A percentile compares a stretch with the other conserved stretches of the same genome.
phyloP scores from a whole-genome alignment of 2,797 vertebrate genomes.

The Urophycis tenuis region DNA sequence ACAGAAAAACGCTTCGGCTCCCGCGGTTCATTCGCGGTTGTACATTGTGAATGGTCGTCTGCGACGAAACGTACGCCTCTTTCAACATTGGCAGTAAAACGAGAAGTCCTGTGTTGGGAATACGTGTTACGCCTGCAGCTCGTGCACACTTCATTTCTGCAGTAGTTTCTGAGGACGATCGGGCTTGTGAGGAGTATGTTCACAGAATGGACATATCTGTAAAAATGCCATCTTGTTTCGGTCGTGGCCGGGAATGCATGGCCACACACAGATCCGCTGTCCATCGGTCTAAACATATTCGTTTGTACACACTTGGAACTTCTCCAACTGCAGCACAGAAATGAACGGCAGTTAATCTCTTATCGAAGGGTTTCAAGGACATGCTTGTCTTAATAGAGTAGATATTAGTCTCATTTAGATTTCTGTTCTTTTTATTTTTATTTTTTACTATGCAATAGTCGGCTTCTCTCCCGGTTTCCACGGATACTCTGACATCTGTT shows the following conservation, averaged over 20 bases:
- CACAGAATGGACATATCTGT: not conserved
- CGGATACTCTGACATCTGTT: conserved; percentile 22
- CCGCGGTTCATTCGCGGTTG: conserved; percentile 30
- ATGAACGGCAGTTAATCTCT: not conserved
- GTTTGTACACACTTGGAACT: not conserved
- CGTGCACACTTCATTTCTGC: not conserved
- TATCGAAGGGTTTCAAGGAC: not conserved
- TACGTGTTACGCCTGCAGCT: not conserved
- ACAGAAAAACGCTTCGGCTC: conserved; percentile 13
- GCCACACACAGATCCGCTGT: not conserved
- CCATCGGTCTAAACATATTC: not conserved
- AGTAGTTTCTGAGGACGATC: not conserved
- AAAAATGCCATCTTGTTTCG: not conserved
- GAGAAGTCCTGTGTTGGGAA: not conserved
- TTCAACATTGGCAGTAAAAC: conserved; percentile 4
- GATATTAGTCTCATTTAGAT: not conserved
- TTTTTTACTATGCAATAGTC: conserved; percentile 63
- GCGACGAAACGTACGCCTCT: conserved; percentile 1
- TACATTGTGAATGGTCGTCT: conserved; percentile 25
- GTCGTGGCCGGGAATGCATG: not conserved
- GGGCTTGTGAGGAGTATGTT: not conserved
- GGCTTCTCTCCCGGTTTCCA: conserved; percentile 30
- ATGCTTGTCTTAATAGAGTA: not conserved
- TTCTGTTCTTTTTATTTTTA: conserved; percentile 14
- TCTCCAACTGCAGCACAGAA: not conserved